Conservation (phyloP, 2,113 vertebrate species). For the Galeopterus variegatus region DNA sequence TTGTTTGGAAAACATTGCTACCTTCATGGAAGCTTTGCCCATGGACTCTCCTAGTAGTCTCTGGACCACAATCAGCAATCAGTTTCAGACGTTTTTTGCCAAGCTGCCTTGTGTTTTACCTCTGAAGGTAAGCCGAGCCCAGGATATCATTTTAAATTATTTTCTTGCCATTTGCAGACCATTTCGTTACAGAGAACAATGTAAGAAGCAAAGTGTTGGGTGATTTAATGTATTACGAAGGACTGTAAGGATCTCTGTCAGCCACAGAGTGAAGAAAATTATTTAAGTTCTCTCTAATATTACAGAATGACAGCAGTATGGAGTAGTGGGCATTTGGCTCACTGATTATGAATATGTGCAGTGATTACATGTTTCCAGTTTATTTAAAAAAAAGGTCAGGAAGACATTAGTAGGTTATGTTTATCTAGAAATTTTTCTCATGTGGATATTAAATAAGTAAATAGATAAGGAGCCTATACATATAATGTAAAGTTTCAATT, state of each 20-base stretch:
- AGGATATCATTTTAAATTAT: not conserved
- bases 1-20: constrained; percentile 98
- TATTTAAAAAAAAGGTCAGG: not conserved
- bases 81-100: constrained; percentile 98
- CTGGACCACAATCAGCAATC: constrained; percentile 98
- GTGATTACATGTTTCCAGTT: not conserved
- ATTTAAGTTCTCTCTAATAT: not conserved
- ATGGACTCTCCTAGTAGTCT: constrained; percentile 99
- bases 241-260: not conserved
- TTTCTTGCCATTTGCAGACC: not conserved
- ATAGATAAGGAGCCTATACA: not conserved
- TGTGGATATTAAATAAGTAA: not conserved
- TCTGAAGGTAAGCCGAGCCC: constrained; percentile 93
- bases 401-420: not conserved
- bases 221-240: not conserved
- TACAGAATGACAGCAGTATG: not conserved
- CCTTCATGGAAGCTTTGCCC: constrained; percentile 98
- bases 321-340: not conserved
- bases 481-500: not conserved
- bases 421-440: not conserved
- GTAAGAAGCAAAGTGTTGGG: not conserved
- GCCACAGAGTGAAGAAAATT: not conserved
- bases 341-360: not conserved
- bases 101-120: constrained; percentile 98
- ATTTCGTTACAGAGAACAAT: not conserved